A percentile compares a stretch with the other conserved stretches of the same genome.
Evolutionary conservation across 2,888 invertebrate species (phyloP).

Genomic region (Drosophila formosana): DNA sequence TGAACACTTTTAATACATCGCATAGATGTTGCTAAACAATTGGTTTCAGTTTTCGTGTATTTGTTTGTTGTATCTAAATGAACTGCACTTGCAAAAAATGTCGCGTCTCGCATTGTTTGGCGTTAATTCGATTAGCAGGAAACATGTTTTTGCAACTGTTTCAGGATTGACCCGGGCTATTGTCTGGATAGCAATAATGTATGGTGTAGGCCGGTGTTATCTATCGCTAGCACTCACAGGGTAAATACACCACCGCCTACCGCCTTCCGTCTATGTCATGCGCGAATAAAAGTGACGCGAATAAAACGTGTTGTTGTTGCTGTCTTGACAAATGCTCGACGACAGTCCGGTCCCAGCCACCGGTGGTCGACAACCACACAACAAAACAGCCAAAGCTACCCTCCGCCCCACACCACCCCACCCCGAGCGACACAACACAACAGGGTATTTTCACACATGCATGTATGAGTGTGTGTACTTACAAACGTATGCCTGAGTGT

Average conservation of each 20-base stretch:
- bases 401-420: constrained; percentile 1
- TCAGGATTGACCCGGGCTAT: constrained; percentile 12
- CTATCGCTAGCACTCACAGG: constrained; percentile 5
- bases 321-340: constrained; percentile 19
- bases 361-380: constrained; percentile 21
- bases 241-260: constrained; percentile 5
- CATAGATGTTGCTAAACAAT: not conserved
- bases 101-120: not conserved
- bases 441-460: constrained; percentile 12
- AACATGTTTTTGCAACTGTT: not conserved
- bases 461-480: constrained; percentile 6
- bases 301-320: constrained; percentile 6
- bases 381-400: constrained; percentile 14
- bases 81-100: not conserved
- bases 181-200: constrained; percentile 2
- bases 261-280: constrained; percentile 12
- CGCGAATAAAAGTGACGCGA: constrained; percentile 11
- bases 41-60: not conserved
- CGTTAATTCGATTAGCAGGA: not conserved
- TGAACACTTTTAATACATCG: too few relatives aligned
- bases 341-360: constrained; percentile 13
- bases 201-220: constrained; percentile 7
- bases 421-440: not conserved
- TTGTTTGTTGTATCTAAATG: not conserved
- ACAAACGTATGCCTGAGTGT: not conserved